Conservation (phyloP, 2,113 vertebrate genomes). For the Melanostigma gelatinosum region DNA sequence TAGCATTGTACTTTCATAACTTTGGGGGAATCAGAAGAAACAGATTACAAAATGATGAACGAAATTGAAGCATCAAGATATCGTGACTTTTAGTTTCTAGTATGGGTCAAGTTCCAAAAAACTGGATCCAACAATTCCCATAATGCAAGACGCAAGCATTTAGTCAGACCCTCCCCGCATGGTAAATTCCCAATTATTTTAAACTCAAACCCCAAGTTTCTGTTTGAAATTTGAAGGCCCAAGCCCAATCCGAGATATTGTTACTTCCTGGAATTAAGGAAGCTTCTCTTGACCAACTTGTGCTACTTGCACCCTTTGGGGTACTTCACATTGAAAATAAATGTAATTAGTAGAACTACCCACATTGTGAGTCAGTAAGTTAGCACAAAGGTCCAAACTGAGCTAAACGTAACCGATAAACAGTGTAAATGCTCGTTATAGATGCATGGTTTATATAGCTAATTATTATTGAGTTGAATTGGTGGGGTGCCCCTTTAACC, state of each 20-base stretch:
- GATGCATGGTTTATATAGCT: too few relatives aligned
- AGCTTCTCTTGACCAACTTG: neutral
- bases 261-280: neutral
- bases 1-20: neutral
- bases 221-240: neutral
- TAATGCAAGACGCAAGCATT: neutral
- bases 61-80: neutral
- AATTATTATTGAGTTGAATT: neutral
- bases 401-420: too few relatives aligned
- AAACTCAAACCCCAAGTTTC: neutral
- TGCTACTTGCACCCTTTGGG: neutral
- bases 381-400: too few relatives aligned
- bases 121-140: neutral
- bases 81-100: too few relatives aligned
- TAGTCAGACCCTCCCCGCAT: neutral
- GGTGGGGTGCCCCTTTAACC: neutral
- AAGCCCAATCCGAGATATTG: neutral
- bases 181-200: neutral
- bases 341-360: neutral
- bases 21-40: neutral
- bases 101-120: neutral
- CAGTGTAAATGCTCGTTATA: too few relatives aligned
- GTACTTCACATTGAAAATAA: neutral
- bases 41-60: neutral
- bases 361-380: neutral